Evolutionary conservation across 2,113 vertebrate species (phyloP).

Genomic region (Dasyurus viverrinus): DNA sequence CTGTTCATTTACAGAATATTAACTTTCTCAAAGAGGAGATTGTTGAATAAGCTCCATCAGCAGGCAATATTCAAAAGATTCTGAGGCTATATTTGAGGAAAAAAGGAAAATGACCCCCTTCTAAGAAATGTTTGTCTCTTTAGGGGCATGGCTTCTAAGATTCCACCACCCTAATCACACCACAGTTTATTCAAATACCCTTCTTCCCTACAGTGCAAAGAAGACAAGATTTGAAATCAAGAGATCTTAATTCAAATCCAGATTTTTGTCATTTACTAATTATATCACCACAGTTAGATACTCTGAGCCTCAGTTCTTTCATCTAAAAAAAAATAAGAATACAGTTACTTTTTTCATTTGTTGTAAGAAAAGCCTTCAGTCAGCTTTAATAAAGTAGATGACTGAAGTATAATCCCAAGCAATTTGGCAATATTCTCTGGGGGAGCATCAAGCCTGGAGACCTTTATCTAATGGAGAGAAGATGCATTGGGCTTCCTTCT

Average conservation of each 20-base stretch:
- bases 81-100: background rate
- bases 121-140: background rate
- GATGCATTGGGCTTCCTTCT: constrained; percentile 23
- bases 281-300: background rate
- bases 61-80: background rate
- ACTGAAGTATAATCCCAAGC: background rate
- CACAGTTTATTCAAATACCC: background rate
- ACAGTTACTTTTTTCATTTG: background rate
- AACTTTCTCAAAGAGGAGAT: background rate
- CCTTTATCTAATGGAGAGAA: constrained; percentile 22
- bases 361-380: background rate
- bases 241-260: background rate
- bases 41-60: background rate
- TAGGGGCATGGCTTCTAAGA: background rate
- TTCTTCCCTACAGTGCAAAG: background rate
- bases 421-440: background rate
- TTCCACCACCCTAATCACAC: background rate
- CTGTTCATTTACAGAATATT: background rate
- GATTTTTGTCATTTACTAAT: background rate
- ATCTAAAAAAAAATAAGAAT: background rate
- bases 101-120: background rate
- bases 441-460: accelerated
- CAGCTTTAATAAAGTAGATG: background rate
- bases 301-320: background rate
- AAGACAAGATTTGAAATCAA: background rate